Evolutionary conservation across 2,113 vertebrate genomes (phyloP).

Genomic region (Pycnonotus jocosus): DNA sequence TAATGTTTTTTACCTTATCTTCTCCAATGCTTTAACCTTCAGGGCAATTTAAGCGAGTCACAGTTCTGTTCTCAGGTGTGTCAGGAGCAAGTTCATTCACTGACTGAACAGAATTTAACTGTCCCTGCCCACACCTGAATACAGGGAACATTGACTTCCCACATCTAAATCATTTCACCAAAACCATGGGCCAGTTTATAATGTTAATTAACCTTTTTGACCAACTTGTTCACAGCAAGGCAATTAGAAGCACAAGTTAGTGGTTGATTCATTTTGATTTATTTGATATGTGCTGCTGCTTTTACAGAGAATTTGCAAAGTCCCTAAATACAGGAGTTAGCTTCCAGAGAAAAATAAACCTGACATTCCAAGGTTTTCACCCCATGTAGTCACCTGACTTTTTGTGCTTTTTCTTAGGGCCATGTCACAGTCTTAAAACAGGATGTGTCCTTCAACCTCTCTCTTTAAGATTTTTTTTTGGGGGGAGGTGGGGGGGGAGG

Average conservation of each 20-base stretch:
- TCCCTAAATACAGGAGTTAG: not conserved
- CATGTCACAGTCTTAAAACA: not conserved
- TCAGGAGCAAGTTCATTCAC: not conserved
- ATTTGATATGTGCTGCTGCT: not conserved
- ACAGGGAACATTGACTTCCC: not conserved
- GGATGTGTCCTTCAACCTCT: not conserved
- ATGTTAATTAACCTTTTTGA: not conserved
- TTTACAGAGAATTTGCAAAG: not conserved
- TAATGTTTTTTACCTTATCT: not conserved
- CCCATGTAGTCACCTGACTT: not conserved
- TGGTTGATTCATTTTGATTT: not conserved
- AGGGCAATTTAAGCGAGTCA: not conserved
- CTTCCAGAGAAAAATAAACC: not conserved
- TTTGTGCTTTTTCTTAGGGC: not conserved
- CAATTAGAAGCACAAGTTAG: not conserved
- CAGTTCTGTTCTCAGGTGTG: not conserved
- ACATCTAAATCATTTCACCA: not conserved
- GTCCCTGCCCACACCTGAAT: not conserved
- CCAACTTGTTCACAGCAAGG: not conserved
- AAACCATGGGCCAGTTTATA: not conserved
- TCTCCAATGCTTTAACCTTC: not conserved
- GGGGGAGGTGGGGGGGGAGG: rapidly evolving
- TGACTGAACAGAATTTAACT: not conserved
- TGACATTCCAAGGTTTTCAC: not conserved
- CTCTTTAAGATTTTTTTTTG: not conserved